Evolutionary conservation across 2,797 vertebrate genomes (phyloP), one percentile per base, ranked within the genome.

Genomic region (Dicrostonyx torquatus): DNA sequence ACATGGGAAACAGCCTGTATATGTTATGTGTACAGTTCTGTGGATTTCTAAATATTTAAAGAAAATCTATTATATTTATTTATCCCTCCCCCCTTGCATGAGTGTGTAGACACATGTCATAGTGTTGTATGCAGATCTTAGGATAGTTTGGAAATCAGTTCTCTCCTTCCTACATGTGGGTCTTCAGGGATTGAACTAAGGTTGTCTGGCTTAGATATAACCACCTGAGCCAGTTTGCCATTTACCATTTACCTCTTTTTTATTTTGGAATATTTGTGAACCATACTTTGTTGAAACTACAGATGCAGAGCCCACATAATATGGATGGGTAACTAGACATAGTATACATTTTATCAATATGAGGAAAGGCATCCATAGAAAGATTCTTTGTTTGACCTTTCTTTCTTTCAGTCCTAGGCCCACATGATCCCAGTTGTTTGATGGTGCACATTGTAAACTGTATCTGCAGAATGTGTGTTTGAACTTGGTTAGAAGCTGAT

Each of bases 391-490:
- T 24, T 66, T 24, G 14, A 13, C 22, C 22, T 80, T 13, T 64
- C 26, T 76, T 9, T 62, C 18, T 11, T 0, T 11, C 15, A 93
- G 53, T n/a, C 79, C 8, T 76, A 43, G 55, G 14, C 45, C 90
- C 22, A 34, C 12, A 43, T 34, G 66, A 53, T 72, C 17, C 20
- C 83, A 37, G 66, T 15, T 93, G 89, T 43, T 24, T 91, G 92
- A 34, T 89, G 40, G 26, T 75, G 5, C 11, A 68, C 22, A 48
- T 93, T 96, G 50, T 94, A 88, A 84, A n/a, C 34, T 80, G 11
- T 66, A 72, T 37, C 70, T 94, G 75, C 48, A 86, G 83, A 93
- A 72, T 93, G 64, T 94, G 58, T 31, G 31, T 88, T 89, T 87
- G 43, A 92, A 26, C n/a, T 86, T 93, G 90, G 43, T 91, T 92